Evolutionary conservation across 2,113 vertebrate species (phyloP).

Genomic region (Arizona elegans): DNA sequence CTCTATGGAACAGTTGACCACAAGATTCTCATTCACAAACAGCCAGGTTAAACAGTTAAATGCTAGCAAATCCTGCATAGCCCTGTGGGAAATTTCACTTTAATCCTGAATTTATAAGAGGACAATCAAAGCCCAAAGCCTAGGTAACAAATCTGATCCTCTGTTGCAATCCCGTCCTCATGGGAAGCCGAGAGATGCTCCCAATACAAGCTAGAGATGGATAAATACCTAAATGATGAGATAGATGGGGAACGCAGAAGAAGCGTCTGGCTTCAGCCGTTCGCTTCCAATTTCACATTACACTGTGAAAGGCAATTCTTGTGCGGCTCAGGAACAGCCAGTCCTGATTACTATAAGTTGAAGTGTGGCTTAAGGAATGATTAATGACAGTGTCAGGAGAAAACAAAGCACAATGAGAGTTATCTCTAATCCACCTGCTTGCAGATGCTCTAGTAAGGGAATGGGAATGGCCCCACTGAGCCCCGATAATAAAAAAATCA

Average conservation of each 20-base stretch:
- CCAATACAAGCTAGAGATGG: conserved; percentile 90
- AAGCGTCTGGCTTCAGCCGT: conserved; percentile 91
- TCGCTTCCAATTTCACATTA: conserved; percentile 99
- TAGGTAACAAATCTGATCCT: conserved; percentile 99
- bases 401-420: conserved; percentile 98
- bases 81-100: conserved; percentile 99
- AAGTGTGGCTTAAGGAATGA: conserved; percentile 99
- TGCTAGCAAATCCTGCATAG: conserved; percentile 97
- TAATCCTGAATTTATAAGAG: conserved; percentile 99
- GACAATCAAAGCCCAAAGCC: conserved; percentile 99
- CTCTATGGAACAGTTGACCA: conserved; percentile 90
- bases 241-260: conserved; percentile 94
- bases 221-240: conserved; percentile 99
- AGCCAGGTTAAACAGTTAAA: conserved; percentile 99
- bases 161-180: conserved; percentile 92
- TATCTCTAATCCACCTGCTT: conserved; percentile 99
- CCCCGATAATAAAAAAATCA: conserved; percentile 88
- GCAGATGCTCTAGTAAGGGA: conserved; percentile 87
- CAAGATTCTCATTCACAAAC: conserved; percentile 87
- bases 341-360: conserved; percentile 99
- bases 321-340: conserved; percentile 94
- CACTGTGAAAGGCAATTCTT: conserved; percentile 97
- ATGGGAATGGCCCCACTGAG: conserved; percentile 83
- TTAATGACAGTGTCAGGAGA: conserved; percentile 98
- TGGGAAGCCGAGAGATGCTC: conserved; percentile 92